Evolutionary conservation across 2,113 vertebrate genomes (phyloP), one percentile per base, ranked within the genome.

Genomic region (Barbus barbus): DNA sequence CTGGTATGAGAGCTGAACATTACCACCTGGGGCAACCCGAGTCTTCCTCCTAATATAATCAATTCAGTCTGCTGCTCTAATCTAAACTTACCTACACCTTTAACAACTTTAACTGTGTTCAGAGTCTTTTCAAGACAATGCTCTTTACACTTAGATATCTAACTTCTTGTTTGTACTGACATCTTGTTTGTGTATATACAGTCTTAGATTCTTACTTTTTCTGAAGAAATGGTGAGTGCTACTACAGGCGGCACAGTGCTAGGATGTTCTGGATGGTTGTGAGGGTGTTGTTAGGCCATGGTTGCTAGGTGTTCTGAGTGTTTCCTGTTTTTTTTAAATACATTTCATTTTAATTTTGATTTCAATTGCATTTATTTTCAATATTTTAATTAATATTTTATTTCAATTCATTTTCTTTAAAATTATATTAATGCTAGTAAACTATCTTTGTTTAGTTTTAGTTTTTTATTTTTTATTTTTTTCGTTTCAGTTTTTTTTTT

Each of bases 1-100:
- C 65, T 84, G 87, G 84, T 84, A 82, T 85, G 76, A 77, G 78
- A 86, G 84, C 81, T 46, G 78, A 86, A 88, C 87, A 88, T n/a
- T n/a, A 74, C 82, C 83, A 88, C 87, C 87, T 73, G 87, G 82
- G 41, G 87, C 63, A 81, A 60, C 67, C 71, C 51, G n/a, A 77
- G 84, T 65, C 63, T 78, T 87, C 63, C 67, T 63, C n/a, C 61
- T 67, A 84, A 72, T 74, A 82, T 41, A 81, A 79, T 83, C 33
- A 75, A 81, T 86, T 71, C 84, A 81, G 41, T 81, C 78, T 67
- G 67, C 53, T 18, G 61, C 18, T 46, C 56, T 38, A 78, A 67
- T 86, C 58, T 74, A 83, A 71, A 84, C 82, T 85, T 51, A 53
- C n/a, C 65, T 73, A 82, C 56, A 63, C 76, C 73, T 79, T 85